A percentile compares a stretch with the other conserved stretches of the same genome.
phyloP scores from a whole-genome alignment of 2,113 vertebrate genomes.

The Laterallus jamaicensis region DNA sequence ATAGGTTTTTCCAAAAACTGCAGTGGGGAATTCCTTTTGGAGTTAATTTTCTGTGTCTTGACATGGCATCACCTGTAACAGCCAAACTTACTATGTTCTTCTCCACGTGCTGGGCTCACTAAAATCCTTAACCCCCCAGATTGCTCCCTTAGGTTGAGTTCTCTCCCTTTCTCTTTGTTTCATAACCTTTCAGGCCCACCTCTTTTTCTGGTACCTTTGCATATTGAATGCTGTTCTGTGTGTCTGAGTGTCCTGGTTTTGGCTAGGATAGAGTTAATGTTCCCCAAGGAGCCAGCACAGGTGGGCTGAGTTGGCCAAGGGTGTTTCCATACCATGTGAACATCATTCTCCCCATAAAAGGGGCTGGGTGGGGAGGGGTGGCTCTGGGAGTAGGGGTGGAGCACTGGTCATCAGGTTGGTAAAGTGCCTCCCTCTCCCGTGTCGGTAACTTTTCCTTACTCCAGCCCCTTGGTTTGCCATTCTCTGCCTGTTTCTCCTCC shows the following conservation, averaged over 20 bases:
- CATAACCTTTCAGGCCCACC: background rate
- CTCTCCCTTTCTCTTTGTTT: background rate
- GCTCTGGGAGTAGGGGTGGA: too few species aligned
- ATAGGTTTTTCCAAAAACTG: background rate
- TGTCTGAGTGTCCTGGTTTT: background rate
- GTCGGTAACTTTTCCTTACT: too few species aligned
- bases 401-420: too few species aligned
- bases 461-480: too few species aligned
- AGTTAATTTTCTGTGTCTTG: background rate
- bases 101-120: background rate
- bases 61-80: background rate
- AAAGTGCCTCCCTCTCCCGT: too few species aligned
- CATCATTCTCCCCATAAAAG: too few species aligned
- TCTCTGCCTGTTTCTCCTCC: too few species aligned
- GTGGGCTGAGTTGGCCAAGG: too few species aligned
- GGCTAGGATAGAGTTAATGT: too few species aligned
- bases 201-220: background rate
- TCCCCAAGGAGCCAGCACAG: too few species aligned
- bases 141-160: background rate
- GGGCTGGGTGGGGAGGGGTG: too few species aligned
- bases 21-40: fast-evolving
- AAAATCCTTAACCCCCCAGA: background rate
- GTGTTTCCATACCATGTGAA: too few species aligned
- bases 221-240: background rate
- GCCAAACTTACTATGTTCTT: background rate